Conservation (phyloP, 2,888 invertebrate genomes). For the Eledona agricola region DNA sequence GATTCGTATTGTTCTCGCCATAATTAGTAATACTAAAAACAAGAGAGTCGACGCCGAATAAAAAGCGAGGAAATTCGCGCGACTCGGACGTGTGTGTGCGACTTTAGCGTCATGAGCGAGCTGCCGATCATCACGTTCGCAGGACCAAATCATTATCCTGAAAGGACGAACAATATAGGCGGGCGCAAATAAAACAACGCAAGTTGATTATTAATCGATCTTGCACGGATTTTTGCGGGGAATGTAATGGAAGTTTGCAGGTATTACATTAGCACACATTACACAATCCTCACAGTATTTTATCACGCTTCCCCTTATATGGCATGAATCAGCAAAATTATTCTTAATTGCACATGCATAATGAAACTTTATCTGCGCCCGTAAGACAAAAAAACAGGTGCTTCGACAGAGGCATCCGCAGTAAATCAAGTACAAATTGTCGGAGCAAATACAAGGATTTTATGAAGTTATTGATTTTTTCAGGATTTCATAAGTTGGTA, state of each 20-base stretch:
- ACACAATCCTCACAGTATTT: slow-evolving; percentile 10
- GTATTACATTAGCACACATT: slow-evolving; percentile 16
- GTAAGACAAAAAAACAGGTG: not conserved
- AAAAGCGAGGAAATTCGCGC: not conserved
- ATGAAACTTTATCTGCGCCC: slow-evolving; percentile 4
- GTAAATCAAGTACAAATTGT: not conserved
- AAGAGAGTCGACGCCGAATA: not conserved
- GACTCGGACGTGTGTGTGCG: not conserved
- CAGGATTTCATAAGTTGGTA: not conserved
- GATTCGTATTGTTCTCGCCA: slow-evolving; percentile 16
- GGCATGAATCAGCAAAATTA: slow-evolving; percentile 16
- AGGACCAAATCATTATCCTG: slow-evolving; percentile 23
- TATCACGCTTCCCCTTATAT: slow-evolving; percentile 16
- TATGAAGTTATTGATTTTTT: not conserved
- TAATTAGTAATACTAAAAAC: slow-evolving; percentile 6
- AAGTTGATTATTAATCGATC: slow-evolving; percentile 7
- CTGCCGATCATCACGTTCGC: slow-evolving; percentile 21
- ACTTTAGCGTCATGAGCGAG: slow-evolving; percentile 6
- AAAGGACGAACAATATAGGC: slow-evolving; percentile 8
- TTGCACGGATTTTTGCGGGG: slow-evolving; percentile 6
- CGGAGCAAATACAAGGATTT: not conserved
- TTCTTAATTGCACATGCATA: slow-evolving; percentile 1
- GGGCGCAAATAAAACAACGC: not conserved
- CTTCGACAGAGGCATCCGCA: not conserved
- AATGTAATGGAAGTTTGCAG: slow-evolving; percentile 6